Evolutionary conservation across 2,888 invertebrate species (phyloP).

Genomic region (Frankliniella intonsa): DNA sequence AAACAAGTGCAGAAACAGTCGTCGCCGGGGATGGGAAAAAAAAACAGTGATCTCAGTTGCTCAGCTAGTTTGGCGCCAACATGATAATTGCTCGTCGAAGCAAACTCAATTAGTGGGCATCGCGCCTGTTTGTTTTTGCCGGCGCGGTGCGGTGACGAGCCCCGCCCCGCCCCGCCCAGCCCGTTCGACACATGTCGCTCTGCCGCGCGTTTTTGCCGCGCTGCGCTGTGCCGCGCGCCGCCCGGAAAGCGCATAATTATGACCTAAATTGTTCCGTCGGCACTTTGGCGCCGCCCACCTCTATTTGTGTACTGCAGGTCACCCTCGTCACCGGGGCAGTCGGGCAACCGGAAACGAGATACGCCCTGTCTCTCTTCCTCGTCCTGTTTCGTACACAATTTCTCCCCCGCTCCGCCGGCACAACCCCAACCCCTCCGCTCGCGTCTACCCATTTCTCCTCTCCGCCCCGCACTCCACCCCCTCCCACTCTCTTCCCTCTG

Average conservation of each 20-base stretch:
- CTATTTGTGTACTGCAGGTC: not conserved
- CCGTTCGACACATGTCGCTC: not conserved
- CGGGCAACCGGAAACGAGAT: slow-evolving; percentile 1
- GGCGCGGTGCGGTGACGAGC: not conserved
- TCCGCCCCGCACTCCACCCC: not conserved
- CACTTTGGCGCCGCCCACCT: not conserved
- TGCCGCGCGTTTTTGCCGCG: not conserved
- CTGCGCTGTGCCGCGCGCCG: too few relatives aligned
- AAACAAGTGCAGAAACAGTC: too few relatives aligned
- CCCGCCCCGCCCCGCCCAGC: not conserved
- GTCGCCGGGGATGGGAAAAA: too few relatives aligned
- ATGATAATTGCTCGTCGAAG: not conserved
- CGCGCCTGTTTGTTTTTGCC: not conserved
- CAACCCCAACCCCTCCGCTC: too few relatives aligned
- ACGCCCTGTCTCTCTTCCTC: not conserved
- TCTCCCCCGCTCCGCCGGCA: not conserved
- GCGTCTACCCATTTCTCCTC: too few relatives aligned
- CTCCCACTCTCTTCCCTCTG: not conserved
- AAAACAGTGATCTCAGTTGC: too few relatives aligned
- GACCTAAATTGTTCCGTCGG: not conserved
- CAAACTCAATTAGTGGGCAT: not conserved
- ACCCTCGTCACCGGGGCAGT: not conserved
- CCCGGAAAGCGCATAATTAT: not conserved
- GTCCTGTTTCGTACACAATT: not conserved
- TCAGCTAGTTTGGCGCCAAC: not conserved